These are phyloP conservation scores for Eupithecia vulgata DNA, from an alignment of 2,888 invertebrate genomes.

Conservation along the genomic window DNA sequence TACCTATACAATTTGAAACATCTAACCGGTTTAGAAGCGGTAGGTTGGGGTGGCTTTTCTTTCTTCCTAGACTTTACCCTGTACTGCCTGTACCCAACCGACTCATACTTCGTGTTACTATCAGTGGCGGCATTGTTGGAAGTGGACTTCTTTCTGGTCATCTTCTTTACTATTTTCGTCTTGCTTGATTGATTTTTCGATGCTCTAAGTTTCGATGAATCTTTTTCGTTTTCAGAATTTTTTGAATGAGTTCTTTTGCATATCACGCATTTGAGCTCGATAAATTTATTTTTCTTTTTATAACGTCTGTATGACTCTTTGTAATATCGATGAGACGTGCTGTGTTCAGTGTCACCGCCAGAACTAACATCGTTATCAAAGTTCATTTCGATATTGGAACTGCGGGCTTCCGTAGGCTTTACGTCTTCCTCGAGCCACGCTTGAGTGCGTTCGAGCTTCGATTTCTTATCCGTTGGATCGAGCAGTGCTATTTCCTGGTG, in stretches of 20 bases:
- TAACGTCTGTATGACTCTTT: slow-evolving; percentile 49
- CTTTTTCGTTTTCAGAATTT: slow-evolving; percentile 16
- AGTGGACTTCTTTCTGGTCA: slow-evolving; percentile 48
- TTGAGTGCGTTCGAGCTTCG: slow-evolving; percentile 57
- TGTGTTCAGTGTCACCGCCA: slow-evolving; percentile 52
- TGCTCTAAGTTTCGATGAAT: slow-evolving; percentile 42
- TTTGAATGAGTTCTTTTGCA: slow-evolving; percentile 44
- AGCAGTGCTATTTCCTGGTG: slow-evolving; percentile 21
- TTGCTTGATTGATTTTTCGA: slow-evolving; percentile 48
- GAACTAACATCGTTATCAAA: slow-evolving; percentile 48
- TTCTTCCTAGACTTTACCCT: slow-evolving; percentile 42
- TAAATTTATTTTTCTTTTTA: slow-evolving; percentile 33
- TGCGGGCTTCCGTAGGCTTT: slow-evolving; percentile 44
- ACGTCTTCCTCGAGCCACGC: slow-evolving; percentile 62
- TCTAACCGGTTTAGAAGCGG: slow-evolving; percentile 62
- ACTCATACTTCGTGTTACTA: slow-evolving; percentile 46
- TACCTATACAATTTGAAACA: neutral
- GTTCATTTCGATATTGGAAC: slow-evolving; percentile 45
- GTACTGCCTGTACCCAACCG: slow-evolving; percentile 45
- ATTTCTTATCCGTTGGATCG: slow-evolving; percentile 39
- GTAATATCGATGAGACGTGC: slow-evolving; percentile 42
- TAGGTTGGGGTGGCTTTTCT: slow-evolving; percentile 46
- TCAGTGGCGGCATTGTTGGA: slow-evolving; percentile 48
- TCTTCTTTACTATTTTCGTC: slow-evolving; percentile 51
- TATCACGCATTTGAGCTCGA: slow-evolving; percentile 36